Percentiles rank a stretch among this genome's conserved stretches.
Evolutionary conservation across 2,113 vertebrate species (phyloP).

Genomic region (Glaucidium brasilianum): DNA sequence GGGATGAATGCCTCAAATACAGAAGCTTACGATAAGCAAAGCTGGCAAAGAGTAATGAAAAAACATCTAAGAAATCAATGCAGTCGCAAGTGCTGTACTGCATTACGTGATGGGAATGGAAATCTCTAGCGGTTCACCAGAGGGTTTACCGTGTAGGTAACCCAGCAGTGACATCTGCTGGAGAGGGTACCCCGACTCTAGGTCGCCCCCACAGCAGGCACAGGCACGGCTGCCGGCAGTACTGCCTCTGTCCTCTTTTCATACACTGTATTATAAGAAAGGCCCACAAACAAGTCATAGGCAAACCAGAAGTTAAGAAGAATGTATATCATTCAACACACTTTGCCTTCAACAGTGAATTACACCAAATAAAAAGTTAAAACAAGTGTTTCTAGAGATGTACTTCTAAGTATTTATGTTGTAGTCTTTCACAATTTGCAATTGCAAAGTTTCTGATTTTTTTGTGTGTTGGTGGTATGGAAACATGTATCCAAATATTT

Average conservation of each 20-base stretch:
- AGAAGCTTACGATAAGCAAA: neutral
- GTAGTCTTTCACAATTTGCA: neutral
- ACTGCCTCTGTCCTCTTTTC: accelerated
- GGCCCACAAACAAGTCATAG: accelerated
- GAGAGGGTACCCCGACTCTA: neutral
- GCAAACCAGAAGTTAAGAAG: accelerated
- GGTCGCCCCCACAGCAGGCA: too few species aligned
- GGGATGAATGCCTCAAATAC: neutral
- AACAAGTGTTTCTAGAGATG: neutral
- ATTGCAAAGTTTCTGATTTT: neutral
- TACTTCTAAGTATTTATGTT: neutral
- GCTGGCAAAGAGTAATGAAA: neutral
- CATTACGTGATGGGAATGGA: too few species aligned
- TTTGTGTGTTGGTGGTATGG: neutral
- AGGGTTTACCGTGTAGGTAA: accelerated
- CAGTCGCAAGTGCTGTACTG: accelerated
- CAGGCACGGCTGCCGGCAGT: accelerated
- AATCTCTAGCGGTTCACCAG: accelerated
- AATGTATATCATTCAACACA: accelerated
- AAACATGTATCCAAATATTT: neutral
- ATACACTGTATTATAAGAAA: accelerated
- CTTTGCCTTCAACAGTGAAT: neutral
- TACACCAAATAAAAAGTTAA: neutral
- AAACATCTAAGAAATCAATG: accelerated
- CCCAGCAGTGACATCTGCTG: constrained; percentile 61